Percentiles rank a stretch among this genome's conserved stretches.
phyloP scores from a whole-genome alignment of 2,888 invertebrate species.

The Thyatira batis region DNA sequence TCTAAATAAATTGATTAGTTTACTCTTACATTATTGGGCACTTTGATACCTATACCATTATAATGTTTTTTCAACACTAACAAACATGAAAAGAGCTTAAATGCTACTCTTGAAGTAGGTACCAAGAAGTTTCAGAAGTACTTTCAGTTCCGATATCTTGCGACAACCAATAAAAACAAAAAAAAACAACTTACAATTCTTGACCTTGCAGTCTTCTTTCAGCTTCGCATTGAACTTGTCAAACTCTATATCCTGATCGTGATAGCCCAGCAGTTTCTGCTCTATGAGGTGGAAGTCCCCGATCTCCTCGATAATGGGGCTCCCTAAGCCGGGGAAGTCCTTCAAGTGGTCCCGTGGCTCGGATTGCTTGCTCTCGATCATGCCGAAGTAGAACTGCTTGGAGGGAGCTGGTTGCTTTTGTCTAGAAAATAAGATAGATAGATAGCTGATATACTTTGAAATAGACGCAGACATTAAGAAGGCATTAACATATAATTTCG shows the following conservation, averaged over 20 bases:
- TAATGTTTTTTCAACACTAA: too few species aligned
- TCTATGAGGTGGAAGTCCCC: conserved; percentile 74
- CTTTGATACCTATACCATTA: too few species aligned
- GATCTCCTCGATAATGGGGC: conserved; percentile 73
- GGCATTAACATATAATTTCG: not conserved
- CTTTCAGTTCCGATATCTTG: too few species aligned
- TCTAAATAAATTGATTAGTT: too few species aligned
- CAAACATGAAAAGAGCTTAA: too few species aligned
- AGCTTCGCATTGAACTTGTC: conserved; percentile 70
- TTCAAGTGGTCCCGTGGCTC: conserved; percentile 60
- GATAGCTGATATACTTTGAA: not conserved
- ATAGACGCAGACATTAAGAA: not conserved
- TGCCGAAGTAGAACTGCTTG: conserved; percentile 89
- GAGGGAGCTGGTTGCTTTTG: conserved; percentile 61
- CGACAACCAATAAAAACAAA: conserved; percentile 6
- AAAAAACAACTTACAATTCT: conserved; percentile 71
- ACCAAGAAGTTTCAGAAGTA: too few species aligned
- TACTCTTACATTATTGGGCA: too few species aligned
- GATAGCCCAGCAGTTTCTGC: conserved; percentile 69
- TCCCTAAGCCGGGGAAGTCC: conserved; percentile 73
- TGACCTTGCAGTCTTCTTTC: conserved; percentile 63
- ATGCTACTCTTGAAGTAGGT: too few species aligned
- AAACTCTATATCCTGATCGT: conserved; percentile 68
- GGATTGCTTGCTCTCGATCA: conserved; percentile 82
- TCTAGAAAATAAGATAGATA: conserved; percentile 35